Conservation (phyloP, 2,797 vertebrate species). For the Tragopan temminckii region DNA sequence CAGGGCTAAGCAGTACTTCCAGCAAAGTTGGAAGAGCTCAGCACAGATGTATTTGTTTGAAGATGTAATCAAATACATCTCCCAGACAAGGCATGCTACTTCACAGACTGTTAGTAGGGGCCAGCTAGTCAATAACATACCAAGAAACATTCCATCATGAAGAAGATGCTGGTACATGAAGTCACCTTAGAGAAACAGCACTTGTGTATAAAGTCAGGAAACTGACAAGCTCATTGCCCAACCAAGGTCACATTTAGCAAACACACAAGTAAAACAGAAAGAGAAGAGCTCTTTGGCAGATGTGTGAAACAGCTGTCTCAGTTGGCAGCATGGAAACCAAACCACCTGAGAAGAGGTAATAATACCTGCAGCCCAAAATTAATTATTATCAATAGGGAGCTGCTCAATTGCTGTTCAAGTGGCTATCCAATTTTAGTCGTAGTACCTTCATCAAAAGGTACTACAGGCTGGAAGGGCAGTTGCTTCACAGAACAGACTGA, state of each 20-base stretch:
- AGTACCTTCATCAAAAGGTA: not conserved
- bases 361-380: not conserved
- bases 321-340: not conserved
- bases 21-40: not conserved
- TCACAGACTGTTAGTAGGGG: not conserved
- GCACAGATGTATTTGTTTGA: not conserved
- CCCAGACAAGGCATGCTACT: not conserved
- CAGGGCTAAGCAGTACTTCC: not conserved
- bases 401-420: not conserved
- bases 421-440: not conserved
- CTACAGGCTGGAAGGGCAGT: conserved; percentile 4
- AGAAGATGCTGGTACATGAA: not conserved
- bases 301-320: not conserved
- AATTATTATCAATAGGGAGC: not conserved
- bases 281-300: not conserved
- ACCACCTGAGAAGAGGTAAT: not conserved
- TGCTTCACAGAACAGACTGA: not conserved
- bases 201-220: not conserved
- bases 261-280: not conserved
- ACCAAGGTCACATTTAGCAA: not conserved
- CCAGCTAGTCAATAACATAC: not conserved
- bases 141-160: not conserved
- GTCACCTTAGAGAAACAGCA: not conserved
- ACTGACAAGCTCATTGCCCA: not conserved
- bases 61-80: not conserved